Conservation (phyloP, 2,888 invertebrate genomes). For the Ryuthela nishihirai region DNA sequence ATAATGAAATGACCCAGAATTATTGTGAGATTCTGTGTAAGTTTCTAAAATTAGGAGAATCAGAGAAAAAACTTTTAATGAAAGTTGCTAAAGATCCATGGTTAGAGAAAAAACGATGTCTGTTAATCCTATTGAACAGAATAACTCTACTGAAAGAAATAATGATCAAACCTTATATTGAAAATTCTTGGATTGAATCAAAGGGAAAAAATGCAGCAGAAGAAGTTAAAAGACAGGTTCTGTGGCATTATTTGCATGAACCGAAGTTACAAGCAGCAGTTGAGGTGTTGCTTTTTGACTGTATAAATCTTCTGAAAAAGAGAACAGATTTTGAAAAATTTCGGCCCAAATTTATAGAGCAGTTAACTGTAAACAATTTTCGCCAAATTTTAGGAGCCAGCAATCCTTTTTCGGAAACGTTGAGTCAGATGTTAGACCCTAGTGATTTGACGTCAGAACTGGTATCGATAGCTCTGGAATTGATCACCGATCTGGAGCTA, state of each 20-base stretch:
- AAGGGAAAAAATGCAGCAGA: not conserved
- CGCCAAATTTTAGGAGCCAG: conserved; percentile 15
- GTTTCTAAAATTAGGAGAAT: conserved; percentile 1
- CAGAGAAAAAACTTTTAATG: not conserved
- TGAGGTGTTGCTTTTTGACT: conserved; percentile 18
- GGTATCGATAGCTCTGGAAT: not conserved
- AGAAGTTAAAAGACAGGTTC: conserved; percentile 1
- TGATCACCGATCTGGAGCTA: conserved; percentile 2
- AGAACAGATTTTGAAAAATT: no score
- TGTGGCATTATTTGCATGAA: conserved; percentile 5
- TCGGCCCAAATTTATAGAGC: no score
- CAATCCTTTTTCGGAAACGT: conserved; percentile 13
- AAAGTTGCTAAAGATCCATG: conserved; percentile 3
- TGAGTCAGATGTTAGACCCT: conserved; percentile 11
- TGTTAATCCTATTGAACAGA: no score
- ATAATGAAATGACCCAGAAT: conserved; percentile 3
- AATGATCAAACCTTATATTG: conserved; percentile 8
- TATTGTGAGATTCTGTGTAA: not conserved
- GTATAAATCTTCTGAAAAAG: conserved; percentile 15
- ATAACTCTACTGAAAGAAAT: conserved; percentile 5
- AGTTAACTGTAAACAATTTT: conserved; percentile 11
- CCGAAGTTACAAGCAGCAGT: conserved; percentile 2
- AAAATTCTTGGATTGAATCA: not conserved
- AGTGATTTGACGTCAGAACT: conserved; percentile 14
- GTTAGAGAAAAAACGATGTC: no score